Evolutionary conservation across 2,888 invertebrate species (phyloP).

Genomic region (Polyploca ridens): DNA sequence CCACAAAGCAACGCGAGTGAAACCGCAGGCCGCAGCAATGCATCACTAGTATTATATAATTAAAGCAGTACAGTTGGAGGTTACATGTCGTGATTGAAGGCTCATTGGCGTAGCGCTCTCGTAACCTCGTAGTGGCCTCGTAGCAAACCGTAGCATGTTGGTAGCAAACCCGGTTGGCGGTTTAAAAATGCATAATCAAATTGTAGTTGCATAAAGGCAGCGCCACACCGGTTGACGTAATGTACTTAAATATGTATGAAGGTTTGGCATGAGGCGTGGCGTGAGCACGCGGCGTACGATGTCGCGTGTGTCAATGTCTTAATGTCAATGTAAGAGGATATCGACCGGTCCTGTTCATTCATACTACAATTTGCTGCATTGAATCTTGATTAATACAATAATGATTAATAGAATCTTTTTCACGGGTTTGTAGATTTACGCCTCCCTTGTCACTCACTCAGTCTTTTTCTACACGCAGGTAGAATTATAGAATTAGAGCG

Average conservation of each 20-base stretch:
- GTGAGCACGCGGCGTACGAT: neutral
- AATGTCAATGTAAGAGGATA: neutral
- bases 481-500: too few relatives aligned
- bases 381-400: too few relatives aligned
- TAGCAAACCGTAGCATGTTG: conserved; percentile 5
- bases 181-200: conserved; percentile 8
- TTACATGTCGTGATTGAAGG: neutral
- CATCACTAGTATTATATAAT: neutral
- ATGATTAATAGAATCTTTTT: too few relatives aligned
- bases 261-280: neutral
- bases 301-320: neutral
- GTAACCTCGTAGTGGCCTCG: conserved; percentile 12
- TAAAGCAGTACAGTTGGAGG: neutral
- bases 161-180: conserved; percentile 2
- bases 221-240: neutral
- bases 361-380: too few relatives aligned
- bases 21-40: neutral
- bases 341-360: neutral
- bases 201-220: neutral
- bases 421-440: too few relatives aligned
- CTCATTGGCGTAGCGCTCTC: neutral
- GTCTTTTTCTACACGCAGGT: too few relatives aligned
- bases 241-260: neutral
- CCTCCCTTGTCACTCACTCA: too few relatives aligned
- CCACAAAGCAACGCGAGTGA: too few relatives aligned